Base-by-base conservation (phyloP, 2,797 vertebrate genomes). In the Centroberyx gerrardi region DNA sequence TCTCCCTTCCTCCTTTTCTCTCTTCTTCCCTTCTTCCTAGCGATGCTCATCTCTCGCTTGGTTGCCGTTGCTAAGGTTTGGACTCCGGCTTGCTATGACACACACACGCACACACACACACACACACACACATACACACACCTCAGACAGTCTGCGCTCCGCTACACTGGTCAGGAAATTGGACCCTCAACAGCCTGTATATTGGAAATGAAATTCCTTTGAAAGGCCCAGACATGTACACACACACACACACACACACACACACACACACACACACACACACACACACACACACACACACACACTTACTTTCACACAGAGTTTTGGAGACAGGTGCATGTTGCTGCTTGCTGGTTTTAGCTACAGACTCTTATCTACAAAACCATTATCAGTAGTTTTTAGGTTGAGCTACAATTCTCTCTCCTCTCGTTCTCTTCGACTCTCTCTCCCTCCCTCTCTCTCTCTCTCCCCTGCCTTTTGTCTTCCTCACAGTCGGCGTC, bases 131-230 rank as follows among this genome's bases (percentile, higher is more conserved):
- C 49, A 27, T 18, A 52, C 49, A 10, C n/a, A 27, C 18, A 10
- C 18, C 29, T 70, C 80, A 62, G 52, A 73, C 61, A 55, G 36
- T 58, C 38, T 8, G 52, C 17, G 67, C 61, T 77, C 44, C 27
- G 62, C 72, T 68, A 69, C 62, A 69, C 83, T 72, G 77, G 68
- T 77, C 83, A 86, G 80, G 88, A 91, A 88, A 90, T 89, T 91
- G 88, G 83, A 86, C 85, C 79, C 81, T 90, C 78, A 88, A 82
- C 85, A 81, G 78, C 74, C 68, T 81, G 33, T 81, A 68, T 82
- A 78, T 80, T 90, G 88, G 74, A 89, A 79, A 85, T 86, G 68
- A 83, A 83, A 88, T 90, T 91, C 80, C 66, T 84, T 76, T 85
- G 67, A 83, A 79, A 84, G 67, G 17, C 51, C 29, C 49, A 64